These are phyloP conservation scores for Chaenodraco wilsoni DNA, from an alignment of 2,797 vertebrate genomes.

Conservation along the genomic window DNA sequence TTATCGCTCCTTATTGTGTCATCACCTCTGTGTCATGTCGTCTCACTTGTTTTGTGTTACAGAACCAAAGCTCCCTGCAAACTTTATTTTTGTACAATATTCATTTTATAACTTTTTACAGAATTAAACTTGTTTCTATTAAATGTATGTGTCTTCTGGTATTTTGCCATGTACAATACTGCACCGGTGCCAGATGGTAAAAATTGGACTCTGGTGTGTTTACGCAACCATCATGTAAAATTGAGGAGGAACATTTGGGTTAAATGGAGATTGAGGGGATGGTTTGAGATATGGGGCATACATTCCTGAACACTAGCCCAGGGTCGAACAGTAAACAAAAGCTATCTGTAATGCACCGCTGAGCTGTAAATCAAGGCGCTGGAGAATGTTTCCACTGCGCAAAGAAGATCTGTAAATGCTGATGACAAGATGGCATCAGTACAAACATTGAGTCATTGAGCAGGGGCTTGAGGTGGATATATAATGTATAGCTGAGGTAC, in stretches of 20 bases:
- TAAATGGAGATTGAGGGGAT: constrained; percentile 35
- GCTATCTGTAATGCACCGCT: constrained; percentile 69
- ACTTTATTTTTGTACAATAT: constrained; percentile 99
- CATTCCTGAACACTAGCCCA: constrained; percentile 79
- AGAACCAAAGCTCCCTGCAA: constrained; percentile 99
- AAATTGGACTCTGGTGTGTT: constrained; percentile 52
- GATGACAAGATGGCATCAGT: constrained; percentile 48
- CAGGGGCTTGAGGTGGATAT: constrained; percentile 24
- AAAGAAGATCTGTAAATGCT: constrained; percentile 61
- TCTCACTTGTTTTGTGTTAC: constrained; percentile 95
- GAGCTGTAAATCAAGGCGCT: constrained; percentile 74
- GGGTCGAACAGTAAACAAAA: constrained; percentile 82
- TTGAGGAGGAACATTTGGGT: constrained; percentile 53
- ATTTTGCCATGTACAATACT: constrained; percentile 41
- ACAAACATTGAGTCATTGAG: constrained; percentile 33
- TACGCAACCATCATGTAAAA: constrained; percentile 49
- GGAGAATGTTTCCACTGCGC: constrained; percentile 75
- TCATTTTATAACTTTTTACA: constrained; percentile 99
- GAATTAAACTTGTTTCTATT: constrained; percentile 99
- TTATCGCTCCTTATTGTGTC: constrained; percentile 83
- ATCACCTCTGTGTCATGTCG: constrained; percentile 86
- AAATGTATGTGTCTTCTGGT: constrained; percentile 72
- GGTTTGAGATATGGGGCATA: constrained; percentile 46
- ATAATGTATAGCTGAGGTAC: background rate
- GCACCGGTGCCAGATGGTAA: constrained; percentile 45